Evolutionary conservation across 2,113 vertebrate genomes (phyloP).

Genomic region (Brachyistius frenatus): DNA sequence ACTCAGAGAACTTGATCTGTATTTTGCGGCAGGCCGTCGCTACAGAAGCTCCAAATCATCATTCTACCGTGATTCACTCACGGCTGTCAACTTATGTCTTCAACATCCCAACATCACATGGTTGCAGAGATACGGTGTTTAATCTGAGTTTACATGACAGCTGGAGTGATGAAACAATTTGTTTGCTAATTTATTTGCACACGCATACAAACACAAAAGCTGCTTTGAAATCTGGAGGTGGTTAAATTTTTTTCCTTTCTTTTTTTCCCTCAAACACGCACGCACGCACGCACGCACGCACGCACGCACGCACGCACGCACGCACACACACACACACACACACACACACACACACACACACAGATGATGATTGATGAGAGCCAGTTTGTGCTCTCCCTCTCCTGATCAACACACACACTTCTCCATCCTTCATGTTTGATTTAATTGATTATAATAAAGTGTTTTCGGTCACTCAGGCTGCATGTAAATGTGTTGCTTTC

Average conservation of each 20-base stretch:
- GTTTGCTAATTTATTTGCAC: conserved; percentile 7
- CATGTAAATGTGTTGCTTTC: no score
- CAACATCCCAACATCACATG: no score
- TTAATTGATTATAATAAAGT: neutral
- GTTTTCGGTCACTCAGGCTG: neutral
- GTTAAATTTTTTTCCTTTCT: conserved; percentile 43
- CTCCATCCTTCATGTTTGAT: neutral
- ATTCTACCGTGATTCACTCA: no score
- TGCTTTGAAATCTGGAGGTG: no score
- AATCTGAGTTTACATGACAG: conserved; percentile 38
- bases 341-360: conserved; percentile 1
- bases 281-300: conserved; percentile 13
- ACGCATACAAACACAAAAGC: neutral
- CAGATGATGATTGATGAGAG: conserved; percentile 63
- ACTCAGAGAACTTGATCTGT: no score
- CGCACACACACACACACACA: neutral
- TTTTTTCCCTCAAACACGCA: conserved; percentile 10
- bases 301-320: neutral
- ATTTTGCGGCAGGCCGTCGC: no score
- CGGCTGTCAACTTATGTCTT: no score
- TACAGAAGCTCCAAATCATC: no score
- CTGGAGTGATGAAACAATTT: conserved; percentile 50
- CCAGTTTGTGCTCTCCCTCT: conserved; percentile 12
- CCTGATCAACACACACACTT: no score
- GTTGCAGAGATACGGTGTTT: neutral